These are phyloP conservation scores for Apoda limacodes DNA, from an alignment of 2,888 invertebrate genomes.

Conservation along the genomic window DNA sequence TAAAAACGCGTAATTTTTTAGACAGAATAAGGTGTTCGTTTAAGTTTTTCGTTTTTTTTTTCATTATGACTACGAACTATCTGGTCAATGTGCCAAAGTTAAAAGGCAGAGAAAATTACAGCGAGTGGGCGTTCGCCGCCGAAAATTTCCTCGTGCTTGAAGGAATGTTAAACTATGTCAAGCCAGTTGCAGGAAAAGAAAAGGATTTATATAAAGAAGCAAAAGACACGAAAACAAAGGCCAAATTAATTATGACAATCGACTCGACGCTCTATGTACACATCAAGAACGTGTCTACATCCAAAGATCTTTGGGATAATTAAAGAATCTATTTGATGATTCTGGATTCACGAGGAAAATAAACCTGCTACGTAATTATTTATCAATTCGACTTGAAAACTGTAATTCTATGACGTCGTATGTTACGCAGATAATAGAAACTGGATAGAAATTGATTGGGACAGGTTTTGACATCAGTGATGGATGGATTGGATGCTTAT, in stretches of 20 bases:
- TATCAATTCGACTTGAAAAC: constrained; percentile 9
- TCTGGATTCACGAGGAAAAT: constrained; percentile 6
- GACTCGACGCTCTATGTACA: constrained; percentile 7
- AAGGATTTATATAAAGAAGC: constrained; percentile 3
- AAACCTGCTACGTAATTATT: constrained; percentile 4
- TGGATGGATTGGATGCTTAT: too few species aligned
- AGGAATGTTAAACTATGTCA: constrained; percentile 12
- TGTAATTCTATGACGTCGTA: constrained; percentile 5
- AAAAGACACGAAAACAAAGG: constrained; percentile 5
- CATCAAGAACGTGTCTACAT: constrained; percentile 4
- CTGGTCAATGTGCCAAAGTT: constrained; percentile 14
- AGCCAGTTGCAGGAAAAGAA: neutral
- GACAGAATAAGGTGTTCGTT: too few species aligned
- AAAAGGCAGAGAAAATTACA: constrained; percentile 9
- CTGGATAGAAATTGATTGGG: constrained; percentile 5
- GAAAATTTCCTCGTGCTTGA: constrained; percentile 15
- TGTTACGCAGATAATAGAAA: constrained; percentile 8
- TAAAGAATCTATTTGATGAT: constrained; percentile 5
- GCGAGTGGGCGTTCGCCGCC: constrained; percentile 12
- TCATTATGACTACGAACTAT: constrained; percentile 12
- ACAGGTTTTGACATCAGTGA: constrained; percentile 6
- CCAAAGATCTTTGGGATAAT: constrained; percentile 4
- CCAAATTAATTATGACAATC: constrained; percentile 7
- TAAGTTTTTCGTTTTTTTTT: too few species aligned
- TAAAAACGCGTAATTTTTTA: too few species aligned